Conservation (phyloP, 1,140 invertebrate species). For the Leguminivora glycinivorella region DNA sequence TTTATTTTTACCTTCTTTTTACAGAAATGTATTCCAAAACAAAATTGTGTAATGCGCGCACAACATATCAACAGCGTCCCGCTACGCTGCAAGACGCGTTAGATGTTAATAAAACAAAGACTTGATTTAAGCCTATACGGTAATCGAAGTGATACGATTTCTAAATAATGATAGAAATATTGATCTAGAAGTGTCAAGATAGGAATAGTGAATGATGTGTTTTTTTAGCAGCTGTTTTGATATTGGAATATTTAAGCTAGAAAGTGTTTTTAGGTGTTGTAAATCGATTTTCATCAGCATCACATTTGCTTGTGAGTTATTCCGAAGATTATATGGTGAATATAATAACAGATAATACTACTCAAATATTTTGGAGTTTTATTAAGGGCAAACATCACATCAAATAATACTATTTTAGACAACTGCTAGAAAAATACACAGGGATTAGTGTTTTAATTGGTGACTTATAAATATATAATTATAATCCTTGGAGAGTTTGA, state of each 20-base stretch:
- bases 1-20: not conserved
- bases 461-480: conserved; percentile 9
- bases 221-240: conserved; percentile 12
- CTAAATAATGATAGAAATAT: conserved; percentile 29
- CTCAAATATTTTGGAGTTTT: not conserved
- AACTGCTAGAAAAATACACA: conserved; percentile 5
- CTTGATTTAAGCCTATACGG: conserved; percentile 48
- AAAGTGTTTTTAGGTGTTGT: not conserved
- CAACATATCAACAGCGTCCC: conserved; percentile 51
- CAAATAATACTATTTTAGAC: not conserved
- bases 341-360: not conserved
- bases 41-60: conserved; percentile 23
- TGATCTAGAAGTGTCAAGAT: conserved; percentile 15
- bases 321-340: no score
- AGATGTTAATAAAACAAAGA: conserved; percentile 54
- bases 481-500: conserved; percentile 11
- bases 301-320: not conserved
- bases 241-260: not conserved
- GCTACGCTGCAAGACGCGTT: conserved; percentile 43
- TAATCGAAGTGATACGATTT: conserved; percentile 50
- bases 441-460: conserved; percentile 15
- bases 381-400: not conserved
- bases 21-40: not conserved
- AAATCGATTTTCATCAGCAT: not conserved
- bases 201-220: conserved; percentile 20